Evolutionary conservation across 2,888 invertebrate genomes (phyloP).

Genomic region (Onchidella celtica): DNA sequence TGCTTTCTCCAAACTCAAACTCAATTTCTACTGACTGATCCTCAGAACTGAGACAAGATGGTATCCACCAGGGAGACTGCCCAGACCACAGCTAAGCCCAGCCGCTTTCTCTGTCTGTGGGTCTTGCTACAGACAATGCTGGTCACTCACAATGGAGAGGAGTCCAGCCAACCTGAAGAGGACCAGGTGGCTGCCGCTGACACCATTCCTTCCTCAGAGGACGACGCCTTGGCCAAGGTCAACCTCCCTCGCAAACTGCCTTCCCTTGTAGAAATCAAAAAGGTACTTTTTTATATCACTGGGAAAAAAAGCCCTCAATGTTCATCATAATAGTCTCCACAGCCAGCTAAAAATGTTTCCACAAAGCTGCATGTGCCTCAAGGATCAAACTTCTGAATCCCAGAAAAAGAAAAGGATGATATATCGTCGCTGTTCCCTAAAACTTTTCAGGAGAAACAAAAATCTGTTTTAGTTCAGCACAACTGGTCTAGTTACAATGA

Average conservation of each 20-base stretch:
- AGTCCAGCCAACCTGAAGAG: slow-evolving; percentile 30
- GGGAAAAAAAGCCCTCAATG: no score
- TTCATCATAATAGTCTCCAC: no score
- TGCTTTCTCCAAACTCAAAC: no score
- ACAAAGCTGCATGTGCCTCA: no score
- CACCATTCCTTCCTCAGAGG: slow-evolving; percentile 25
- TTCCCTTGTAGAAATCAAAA: slow-evolving; percentile 72
- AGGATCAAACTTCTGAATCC: no score
- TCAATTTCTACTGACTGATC: no score
- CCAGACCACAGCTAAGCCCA: not conserved
- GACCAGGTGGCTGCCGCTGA: slow-evolving; percentile 22
- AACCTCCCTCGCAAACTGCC: slow-evolving; percentile 64
- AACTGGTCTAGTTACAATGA: no score
- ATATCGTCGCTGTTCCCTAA: no score
- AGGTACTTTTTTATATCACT: slow-evolving; percentile 29
- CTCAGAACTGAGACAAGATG: not conserved
- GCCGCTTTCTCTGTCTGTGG: slow-evolving; percentile 22
- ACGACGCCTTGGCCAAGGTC: slow-evolving; percentile 51
- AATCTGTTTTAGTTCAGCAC: no score
- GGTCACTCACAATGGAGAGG: slow-evolving; percentile 45
- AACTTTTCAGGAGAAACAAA: no score
- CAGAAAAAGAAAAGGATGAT: slow-evolving; percentile 49
- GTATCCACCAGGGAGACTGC: not conserved
- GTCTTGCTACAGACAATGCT: slow-evolving; percentile 40
- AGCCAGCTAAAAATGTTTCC: no score